phyloP scores from a whole-genome alignment of 1,140 invertebrate species.

The Pseudomyrmex sp. region DNA sequence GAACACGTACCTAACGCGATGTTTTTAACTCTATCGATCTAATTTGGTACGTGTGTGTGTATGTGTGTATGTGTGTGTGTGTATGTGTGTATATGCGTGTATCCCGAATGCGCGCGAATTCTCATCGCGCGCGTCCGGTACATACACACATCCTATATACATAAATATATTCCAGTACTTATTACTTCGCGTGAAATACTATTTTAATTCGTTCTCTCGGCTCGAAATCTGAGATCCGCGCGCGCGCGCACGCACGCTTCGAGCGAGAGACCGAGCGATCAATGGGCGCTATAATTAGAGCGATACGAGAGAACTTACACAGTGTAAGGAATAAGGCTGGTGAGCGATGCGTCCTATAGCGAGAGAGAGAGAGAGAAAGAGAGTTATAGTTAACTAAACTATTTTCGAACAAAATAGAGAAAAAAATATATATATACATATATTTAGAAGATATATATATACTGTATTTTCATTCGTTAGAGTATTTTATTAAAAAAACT shows the following conservation, averaged over 20 bases:
- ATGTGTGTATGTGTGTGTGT: too few species aligned
- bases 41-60: too few species aligned
- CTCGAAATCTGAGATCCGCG: background rate
- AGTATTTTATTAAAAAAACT: constrained; percentile 78
- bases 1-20: too few species aligned
- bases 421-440: constrained; percentile 30
- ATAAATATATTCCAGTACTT: too few species aligned
- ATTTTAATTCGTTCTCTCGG: background rate
- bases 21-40: constrained; percentile 1
- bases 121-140: background rate
- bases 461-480: constrained; percentile 76
- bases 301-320: constrained; percentile 3
- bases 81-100: too few species aligned
- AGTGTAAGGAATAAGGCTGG: constrained; percentile 58
- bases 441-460: constrained; percentile 30
- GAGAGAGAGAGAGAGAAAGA: background rate
- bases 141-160: background rate
- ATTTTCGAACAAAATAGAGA: constrained; percentile 57
- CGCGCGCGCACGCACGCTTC: background rate
- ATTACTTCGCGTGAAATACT: background rate
- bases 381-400: constrained; percentile 53
- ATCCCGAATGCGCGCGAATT: background rate
- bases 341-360: constrained; percentile 14
- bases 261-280: constrained; percentile 58
- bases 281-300: constrained; percentile 36